These are phyloP conservation scores for Acanthococcus lagerstroemiae DNA, from an alignment of 2,888 invertebrate genomes.

Conservation along the genomic window DNA sequence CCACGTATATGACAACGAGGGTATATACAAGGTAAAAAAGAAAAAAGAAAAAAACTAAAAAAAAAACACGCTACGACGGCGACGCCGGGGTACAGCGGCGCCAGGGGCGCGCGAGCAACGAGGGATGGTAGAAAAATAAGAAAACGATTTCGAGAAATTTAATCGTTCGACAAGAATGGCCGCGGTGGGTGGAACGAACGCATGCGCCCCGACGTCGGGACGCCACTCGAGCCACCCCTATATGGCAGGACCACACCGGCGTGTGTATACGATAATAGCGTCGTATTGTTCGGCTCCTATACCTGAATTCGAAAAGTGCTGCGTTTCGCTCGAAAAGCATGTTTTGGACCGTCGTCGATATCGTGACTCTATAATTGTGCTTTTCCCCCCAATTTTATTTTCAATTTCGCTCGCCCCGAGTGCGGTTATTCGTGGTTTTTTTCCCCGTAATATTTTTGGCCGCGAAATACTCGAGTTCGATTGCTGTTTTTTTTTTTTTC, in stretches of 20 bases:
- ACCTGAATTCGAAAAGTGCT: slow-evolving; percentile 21
- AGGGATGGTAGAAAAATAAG: neutral
- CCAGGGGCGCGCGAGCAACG: too few relatives aligned
- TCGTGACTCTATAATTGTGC: slow-evolving; percentile 7
- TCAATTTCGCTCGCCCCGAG: too few relatives aligned
- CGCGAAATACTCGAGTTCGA: too few relatives aligned
- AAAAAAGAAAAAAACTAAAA: too few relatives aligned
- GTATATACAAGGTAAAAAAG: too few relatives aligned
- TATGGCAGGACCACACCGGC: slow-evolving; percentile 24
- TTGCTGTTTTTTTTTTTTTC: too few relatives aligned
- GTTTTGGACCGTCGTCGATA: slow-evolving; percentile 8
- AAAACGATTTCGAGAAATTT: slow-evolving; percentile 20
- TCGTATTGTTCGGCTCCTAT: slow-evolving; percentile 22
- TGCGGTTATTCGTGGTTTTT: too few relatives aligned
- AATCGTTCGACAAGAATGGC: slow-evolving; percentile 24
- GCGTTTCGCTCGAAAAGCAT: slow-evolving; percentile 9
- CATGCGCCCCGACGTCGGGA: slow-evolving; percentile 12
- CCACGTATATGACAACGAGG: too few relatives aligned
- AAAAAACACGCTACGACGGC: too few relatives aligned
- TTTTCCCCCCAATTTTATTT: too few relatives aligned
- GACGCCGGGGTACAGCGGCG: too few relatives aligned
- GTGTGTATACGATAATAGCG: slow-evolving; percentile 9
- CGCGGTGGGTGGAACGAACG: slow-evolving; percentile 28
- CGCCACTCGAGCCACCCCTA: slow-evolving; percentile 25
- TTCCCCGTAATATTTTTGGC: too few relatives aligned